These are phyloP conservation scores for Teleiodes luculella DNA, from an alignment of 2,888 invertebrate species.

Conservation along the genomic window DNA sequence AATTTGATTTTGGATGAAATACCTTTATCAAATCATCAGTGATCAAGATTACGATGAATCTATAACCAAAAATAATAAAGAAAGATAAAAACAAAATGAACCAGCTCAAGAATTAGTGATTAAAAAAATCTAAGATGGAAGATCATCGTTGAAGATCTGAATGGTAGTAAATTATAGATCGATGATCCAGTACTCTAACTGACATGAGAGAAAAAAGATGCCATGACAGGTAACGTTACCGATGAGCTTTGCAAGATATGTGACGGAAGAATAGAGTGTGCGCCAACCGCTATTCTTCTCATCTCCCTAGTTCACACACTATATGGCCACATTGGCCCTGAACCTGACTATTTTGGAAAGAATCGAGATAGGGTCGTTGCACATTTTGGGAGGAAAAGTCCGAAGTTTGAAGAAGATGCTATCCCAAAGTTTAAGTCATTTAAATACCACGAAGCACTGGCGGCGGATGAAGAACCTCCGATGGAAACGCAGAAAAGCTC, in stretches of 20 bases:
- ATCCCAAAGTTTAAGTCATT: slow-evolving; percentile 26
- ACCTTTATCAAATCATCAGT: neutral
- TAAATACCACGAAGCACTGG: slow-evolving; percentile 23
- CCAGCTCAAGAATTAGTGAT: too few relatives aligned
- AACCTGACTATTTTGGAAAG: slow-evolving; percentile 59
- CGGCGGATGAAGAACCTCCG: neutral
- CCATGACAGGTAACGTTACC: slow-evolving; percentile 61
- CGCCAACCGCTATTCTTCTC: slow-evolving; percentile 67
- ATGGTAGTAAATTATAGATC: slow-evolving; percentile 3
- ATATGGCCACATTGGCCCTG: slow-evolving; percentile 60
- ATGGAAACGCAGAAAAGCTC: slow-evolving; percentile 16
- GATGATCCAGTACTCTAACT: slow-evolving; percentile 17
- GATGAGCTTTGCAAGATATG: slow-evolving; percentile 67
- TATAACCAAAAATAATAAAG: too few relatives aligned
- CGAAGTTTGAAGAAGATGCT: slow-evolving; percentile 14
- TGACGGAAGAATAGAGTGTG: slow-evolving; percentile 69
- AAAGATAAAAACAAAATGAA: neutral
- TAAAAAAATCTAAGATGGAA: too few relatives aligned
- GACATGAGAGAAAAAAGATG: slow-evolving; percentile 42
- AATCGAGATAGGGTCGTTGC: slow-evolving; percentile 29
- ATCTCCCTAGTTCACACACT: slow-evolving; percentile 65
- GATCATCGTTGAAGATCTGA: too few relatives aligned
- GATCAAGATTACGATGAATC: neutral
- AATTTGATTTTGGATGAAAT: neutral
- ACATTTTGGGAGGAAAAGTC: slow-evolving; percentile 8